Evolutionary conservation across 2,888 invertebrate genomes (phyloP).

Genomic region (Hyppa rectilinea): DNA sequence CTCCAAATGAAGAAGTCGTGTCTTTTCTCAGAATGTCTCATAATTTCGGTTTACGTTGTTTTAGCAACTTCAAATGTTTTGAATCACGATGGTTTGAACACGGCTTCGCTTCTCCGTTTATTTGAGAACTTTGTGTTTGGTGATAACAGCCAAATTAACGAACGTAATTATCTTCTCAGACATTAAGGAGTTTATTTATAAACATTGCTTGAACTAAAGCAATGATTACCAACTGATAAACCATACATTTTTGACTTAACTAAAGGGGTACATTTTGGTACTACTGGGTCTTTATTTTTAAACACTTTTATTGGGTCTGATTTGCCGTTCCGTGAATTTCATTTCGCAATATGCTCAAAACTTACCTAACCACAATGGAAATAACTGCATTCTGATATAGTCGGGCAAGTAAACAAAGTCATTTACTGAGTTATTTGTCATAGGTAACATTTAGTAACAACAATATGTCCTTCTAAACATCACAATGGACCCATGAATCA

Average conservation of each 20-base stretch:
- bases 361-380: too few relatives aligned
- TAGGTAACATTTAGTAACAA: neutral
- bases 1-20: slow-evolving; percentile 2
- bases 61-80: slow-evolving; percentile 4
- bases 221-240: too few relatives aligned
- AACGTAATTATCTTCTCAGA: neutral
- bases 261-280: too few relatives aligned
- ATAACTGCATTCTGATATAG: slow-evolving; percentile 15
- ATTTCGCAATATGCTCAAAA: neutral
- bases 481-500: slow-evolving; percentile 40
- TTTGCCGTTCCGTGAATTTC: neutral
- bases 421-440: slow-evolving; percentile 3
- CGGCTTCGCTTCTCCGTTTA: slow-evolving; percentile 18
- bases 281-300: too few relatives aligned
- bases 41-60: slow-evolving; percentile 19
- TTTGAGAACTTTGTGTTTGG: slow-evolving; percentile 12
- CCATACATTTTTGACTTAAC: neutral
- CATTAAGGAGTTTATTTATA: too few relatives aligned
- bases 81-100: slow-evolving; percentile 1
- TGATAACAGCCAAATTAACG: neutral
- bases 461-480: slow-evolving; percentile 13
- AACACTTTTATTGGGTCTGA: neutral
- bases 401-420: slow-evolving; percentile 13
- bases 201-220: too few relatives aligned
- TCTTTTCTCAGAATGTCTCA: neutral